These are phyloP conservation scores for Aptenodytes patagonicus DNA, from an alignment of 2,113 vertebrate species.

Conservation along the genomic window DNA sequence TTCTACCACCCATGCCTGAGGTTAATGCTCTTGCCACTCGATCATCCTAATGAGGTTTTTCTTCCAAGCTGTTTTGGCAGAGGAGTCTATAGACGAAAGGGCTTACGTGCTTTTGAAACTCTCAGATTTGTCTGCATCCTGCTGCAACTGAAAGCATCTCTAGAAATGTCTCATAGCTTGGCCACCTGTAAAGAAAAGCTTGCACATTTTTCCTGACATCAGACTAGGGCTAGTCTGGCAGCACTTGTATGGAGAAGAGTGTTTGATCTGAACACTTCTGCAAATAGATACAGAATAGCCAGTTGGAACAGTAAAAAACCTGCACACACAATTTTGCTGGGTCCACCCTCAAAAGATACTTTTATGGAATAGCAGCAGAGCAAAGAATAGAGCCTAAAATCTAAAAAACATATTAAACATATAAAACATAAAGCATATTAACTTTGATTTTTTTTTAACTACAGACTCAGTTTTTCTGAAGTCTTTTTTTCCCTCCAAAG, in stretches of 20 bases:
- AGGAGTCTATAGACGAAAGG: not conserved
- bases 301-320: not conserved
- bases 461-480: not conserved
- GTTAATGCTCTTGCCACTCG: not conserved
- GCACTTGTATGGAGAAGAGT: not conserved
- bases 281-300: not conserved
- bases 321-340: not conserved
- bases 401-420: not conserved
- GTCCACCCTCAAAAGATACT: not conserved
- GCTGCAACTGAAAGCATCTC: not conserved
- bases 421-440: not conserved
- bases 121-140: not conserved
- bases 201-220: not conserved
- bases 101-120: not conserved
- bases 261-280: not conserved
- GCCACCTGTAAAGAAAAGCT: not conserved
- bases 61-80: not conserved
- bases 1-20: rapidly evolving
- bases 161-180: not conserved
- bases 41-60: not conserved
- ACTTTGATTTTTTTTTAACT: not conserved
- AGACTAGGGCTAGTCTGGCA: not conserved
- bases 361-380: not conserved
- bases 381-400: not conserved
- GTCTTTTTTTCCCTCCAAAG: not conserved